Evolutionary conservation across 1,140 invertebrate species (phyloP), one percentile per base, ranked within the genome.

Genomic region (Lysiphlebus fabarum): DNA sequence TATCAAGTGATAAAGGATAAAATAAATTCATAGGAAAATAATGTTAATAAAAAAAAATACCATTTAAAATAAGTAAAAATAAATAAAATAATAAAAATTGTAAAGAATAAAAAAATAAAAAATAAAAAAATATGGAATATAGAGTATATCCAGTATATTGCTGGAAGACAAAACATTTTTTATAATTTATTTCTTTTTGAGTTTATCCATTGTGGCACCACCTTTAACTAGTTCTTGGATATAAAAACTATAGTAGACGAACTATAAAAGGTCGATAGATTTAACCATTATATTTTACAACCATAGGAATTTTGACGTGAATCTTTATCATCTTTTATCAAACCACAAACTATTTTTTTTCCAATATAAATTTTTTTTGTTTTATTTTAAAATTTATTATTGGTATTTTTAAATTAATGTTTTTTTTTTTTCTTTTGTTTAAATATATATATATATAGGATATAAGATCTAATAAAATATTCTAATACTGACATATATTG

Each of bases 251-350:
- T n/a, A 63, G 54, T n/a, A 63, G 58, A 36, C 53, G 56, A 62
- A 56, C 61, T 57, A 63, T 57, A 63, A 58, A 36, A 57, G 48
- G 54, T 63, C 62, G 62, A 53, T 57, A 45, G 61, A 58, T 58
- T 50, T 53, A 36, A 2, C 49, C 11, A 37, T 37, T 49, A 43
- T 53, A 7, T 50, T n/a, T 56, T 7, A 7, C n/a, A 12, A 43
- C 40, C 11, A 14, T 9, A 36, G 44, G 12, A 44, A 55, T 55
- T 55, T 55, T 55, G 41, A 45, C 53, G 26, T 33, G 12, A 43
- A 55, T 55, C 53, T 55, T 55, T 41, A 43, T 55, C 40, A 44
- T 55, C 37, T 26, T n/a, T 1, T 4, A 26, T 0, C 17, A 26
- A 26, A 4, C 17, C 4, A 26, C 17, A 1, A 26, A 26, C 17